Evolutionary conservation across 2,888 invertebrate genomes (phyloP), one percentile per base, ranked within the genome.

Genomic region (Opisthograptis luteolata): DNA sequence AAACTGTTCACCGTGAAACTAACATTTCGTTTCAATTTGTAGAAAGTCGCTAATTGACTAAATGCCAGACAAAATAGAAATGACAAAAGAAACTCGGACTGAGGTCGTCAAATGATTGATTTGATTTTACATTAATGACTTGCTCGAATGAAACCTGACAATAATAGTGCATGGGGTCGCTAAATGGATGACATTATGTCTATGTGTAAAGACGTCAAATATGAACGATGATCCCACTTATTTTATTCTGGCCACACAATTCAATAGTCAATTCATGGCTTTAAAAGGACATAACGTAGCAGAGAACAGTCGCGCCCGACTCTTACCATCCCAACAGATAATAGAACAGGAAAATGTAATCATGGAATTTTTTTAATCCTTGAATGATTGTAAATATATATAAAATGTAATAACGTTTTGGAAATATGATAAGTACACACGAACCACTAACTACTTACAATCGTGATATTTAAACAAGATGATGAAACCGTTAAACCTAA

Each of bases 401-500:
- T 49, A 54, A 60, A 55, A 56, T 55, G 58, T 67, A 66, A 61
- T 64, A 69, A 68, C 17, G 34, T 44, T 71, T 66, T 62, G 56
- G 58, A 66, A 75, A 72, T 64, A 66, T 63, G 68, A 66, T 68
- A 71, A 41, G 40, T 48, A 65, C 62, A 67, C 66, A 70, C 54
- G 58, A 68, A 64, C 60, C 56, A 65, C 62, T 69, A 65, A 70
- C 66, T 68, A 68, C 57, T 66, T 66, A 66, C 60, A 70, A 66
- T 76, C 79, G 78, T 79, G 79, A 80, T 81, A 79, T 84, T 85
- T 82, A 82, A 75, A 77, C 76, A 73, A 71, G 75, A 84, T 83
- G 84, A 84, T 85, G 84, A 84, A 85, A 86, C 83, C 80, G 86
- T 85, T 87, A 84, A 84, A 79, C 79, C 78, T 79, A 83, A 85